These are phyloP conservation scores for Bactericera cockerelli DNA, from an alignment of 1,140 invertebrate genomes.

Conservation along the genomic window DNA sequence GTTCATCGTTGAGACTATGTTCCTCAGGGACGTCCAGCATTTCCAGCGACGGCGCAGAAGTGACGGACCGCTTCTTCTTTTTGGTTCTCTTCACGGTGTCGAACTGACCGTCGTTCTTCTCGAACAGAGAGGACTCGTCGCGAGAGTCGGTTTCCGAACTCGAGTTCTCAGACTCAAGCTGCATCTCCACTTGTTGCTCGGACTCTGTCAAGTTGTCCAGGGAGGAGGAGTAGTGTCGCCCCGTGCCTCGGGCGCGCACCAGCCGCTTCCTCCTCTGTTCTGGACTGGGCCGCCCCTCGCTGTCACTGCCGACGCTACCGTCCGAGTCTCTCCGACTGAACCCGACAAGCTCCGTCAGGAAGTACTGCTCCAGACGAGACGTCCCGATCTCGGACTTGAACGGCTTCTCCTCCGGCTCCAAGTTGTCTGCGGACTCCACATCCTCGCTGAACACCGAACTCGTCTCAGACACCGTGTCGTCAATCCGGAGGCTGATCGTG, in stretches of 20 bases:
- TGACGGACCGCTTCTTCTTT: constrained; percentile 40
- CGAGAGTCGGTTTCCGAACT: constrained; percentile 60
- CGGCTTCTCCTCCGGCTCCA: constrained; percentile 30
- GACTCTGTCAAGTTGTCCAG: constrained; percentile 48
- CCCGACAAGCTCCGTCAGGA: constrained; percentile 67
- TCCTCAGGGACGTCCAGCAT: constrained; percentile 30
- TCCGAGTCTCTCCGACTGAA: constrained; percentile 61
- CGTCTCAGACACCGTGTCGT: constrained; percentile 69
- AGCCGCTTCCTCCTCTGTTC: constrained; percentile 64
- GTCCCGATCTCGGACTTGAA: constrained; percentile 60
- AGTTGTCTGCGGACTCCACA: constrained; percentile 45
- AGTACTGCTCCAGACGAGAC: constrained; percentile 78
- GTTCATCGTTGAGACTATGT: constrained; percentile 28
- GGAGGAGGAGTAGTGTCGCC: constrained; percentile 59
- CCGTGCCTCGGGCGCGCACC: constrained; percentile 59
- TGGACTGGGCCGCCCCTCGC: constrained; percentile 62
- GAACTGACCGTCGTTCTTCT: constrained; percentile 52
- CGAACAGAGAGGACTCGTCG: constrained; percentile 47
- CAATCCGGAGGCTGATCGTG: constrained; percentile 26
- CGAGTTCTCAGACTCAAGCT: constrained; percentile 46
- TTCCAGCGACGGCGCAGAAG: constrained; percentile 27
- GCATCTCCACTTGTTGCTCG: constrained; percentile 28
- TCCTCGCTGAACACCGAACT: constrained; percentile 75
- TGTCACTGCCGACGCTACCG: constrained; percentile 68
- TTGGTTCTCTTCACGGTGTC: constrained; percentile 74